Evolutionary conservation across 2,888 invertebrate species (phyloP).

Genomic region (Lamellibrachia satsuma): DNA sequence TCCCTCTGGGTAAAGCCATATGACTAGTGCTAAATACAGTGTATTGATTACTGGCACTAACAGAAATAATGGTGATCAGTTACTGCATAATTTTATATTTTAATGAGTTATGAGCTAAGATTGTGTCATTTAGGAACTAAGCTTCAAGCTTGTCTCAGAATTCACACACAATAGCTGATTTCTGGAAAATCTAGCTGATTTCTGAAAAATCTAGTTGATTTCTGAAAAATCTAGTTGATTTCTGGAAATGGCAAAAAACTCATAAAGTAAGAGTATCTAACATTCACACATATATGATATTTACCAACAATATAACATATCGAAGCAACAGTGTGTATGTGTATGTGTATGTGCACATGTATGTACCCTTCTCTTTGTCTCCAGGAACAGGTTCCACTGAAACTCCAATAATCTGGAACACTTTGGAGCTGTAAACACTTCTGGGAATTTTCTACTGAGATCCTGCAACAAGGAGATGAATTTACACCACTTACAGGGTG

Average conservation of each 20-base stretch:
- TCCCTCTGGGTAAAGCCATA: neutral
- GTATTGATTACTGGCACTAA: too few relatives aligned
- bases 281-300: neutral
- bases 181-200: too few relatives aligned
- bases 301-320: neutral
- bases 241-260: neutral
- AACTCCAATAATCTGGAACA: constrained; percentile 62
- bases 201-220: too few relatives aligned
- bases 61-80: too few relatives aligned
- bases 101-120: too few relatives aligned
- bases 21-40: too few relatives aligned
- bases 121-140: too few relatives aligned
- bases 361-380: constrained; percentile 59
- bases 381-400: constrained; percentile 63
- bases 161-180: too few relatives aligned
- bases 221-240: too few relatives aligned
- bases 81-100: too few relatives aligned
- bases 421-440: constrained; percentile 48
- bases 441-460: constrained; percentile 49
- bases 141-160: too few relatives aligned
- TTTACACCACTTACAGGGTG: neutral
- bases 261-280: neutral
- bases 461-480: constrained; percentile 51
- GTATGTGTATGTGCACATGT: too few relatives aligned
- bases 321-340: neutral